These are phyloP conservation scores for Alces alces DNA, from an alignment of 2,113 vertebrate species.

Conservation along the genomic window DNA sequence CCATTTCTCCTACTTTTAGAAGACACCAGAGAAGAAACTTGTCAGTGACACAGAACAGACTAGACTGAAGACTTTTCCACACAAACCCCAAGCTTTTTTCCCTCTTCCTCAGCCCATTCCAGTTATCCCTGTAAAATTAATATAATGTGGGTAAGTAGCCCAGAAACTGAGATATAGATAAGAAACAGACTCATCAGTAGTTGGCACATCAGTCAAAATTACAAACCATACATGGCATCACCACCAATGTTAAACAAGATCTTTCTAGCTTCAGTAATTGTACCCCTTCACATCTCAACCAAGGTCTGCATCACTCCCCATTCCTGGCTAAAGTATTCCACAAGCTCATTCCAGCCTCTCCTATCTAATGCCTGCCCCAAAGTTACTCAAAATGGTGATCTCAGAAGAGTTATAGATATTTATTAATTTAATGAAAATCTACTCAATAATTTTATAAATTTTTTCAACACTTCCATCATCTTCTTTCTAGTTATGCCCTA, in stretches of 20 bases:
- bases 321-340: background rate
- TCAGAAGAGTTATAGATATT: background rate
- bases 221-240: background rate
- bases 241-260: background rate
- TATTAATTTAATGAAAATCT: slow-evolving; percentile 27
- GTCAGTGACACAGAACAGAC: background rate
- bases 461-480: background rate
- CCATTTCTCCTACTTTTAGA: slow-evolving; percentile 15
- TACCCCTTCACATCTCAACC: background rate
- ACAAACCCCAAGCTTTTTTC: background rate
- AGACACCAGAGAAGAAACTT: background rate
- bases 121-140: slow-evolving; percentile 13
- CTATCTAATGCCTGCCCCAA: background rate
- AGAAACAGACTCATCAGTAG: background rate
- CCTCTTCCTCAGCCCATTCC: background rate
- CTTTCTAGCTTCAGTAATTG: background rate
- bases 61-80: background rate
- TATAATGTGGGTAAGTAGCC: background rate
- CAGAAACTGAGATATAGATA: background rate
- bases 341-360: background rate
- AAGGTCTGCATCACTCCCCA: background rate
- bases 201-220: background rate
- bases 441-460: slow-evolving; percentile 5
- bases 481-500: slow-evolving; percentile 21
- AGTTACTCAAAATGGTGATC: slow-evolving; percentile 25